These are phyloP conservation scores for Uropsilus gracilis DNA, from an alignment of 2,113 vertebrate species.

Conservation along the genomic window DNA sequence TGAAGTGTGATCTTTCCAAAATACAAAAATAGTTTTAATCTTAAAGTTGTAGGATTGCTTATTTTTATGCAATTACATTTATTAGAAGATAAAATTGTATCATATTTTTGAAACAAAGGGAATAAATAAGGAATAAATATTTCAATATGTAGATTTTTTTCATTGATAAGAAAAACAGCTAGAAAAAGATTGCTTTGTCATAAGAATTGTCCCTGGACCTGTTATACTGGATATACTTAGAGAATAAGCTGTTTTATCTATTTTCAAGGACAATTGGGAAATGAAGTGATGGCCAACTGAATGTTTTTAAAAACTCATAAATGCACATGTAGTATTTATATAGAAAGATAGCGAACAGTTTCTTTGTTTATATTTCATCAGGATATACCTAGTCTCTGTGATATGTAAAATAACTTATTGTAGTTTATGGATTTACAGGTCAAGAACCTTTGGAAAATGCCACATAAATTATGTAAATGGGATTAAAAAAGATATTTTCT, in stretches of 20 bases:
- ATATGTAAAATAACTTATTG: neutral
- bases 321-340: neutral
- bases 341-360: constrained; percentile 3
- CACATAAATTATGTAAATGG: neutral
- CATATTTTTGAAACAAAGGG: neutral
- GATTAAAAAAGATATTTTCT: neutral
- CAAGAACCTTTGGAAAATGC: neutral
- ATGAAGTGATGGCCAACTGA: neutral
- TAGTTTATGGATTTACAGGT: neutral
- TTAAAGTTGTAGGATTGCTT: neutral
- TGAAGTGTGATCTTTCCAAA: neutral
- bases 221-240: neutral
- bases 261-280: neutral
- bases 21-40: neutral
- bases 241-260: neutral
- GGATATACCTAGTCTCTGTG: neutral
- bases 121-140: neutral
- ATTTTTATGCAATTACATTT: neutral
- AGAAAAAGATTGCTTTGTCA: neutral
- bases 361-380: neutral
- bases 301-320: neutral
- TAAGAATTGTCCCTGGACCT: neutral
- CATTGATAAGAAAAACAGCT: neutral
- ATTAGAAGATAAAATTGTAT: neutral
- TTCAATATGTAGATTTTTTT: neutral